Evolutionary conservation across 2,797 vertebrate species (phyloP).

Genomic region (Oryzias sinensis): DNA sequence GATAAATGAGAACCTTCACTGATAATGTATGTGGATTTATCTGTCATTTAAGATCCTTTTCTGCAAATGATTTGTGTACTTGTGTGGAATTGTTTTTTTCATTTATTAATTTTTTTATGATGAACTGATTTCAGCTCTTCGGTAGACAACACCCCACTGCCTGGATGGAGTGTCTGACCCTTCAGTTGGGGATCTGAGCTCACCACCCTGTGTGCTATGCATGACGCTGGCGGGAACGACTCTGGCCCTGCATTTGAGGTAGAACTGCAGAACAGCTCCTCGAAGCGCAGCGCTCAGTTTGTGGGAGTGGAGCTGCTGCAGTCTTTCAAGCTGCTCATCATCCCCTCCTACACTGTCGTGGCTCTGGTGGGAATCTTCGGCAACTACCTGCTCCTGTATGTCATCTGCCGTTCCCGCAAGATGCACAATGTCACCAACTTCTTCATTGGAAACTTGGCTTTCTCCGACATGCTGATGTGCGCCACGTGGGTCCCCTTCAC

Average conservation of each 20-base stretch:
- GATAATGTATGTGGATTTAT: no score
- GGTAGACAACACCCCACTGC: slow-evolving; percentile 21
- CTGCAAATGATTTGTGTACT: no score
- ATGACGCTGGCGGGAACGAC: slow-evolving; percentile 46
- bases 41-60: no score
- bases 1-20: no score
- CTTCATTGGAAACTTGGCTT: slow-evolving; percentile 89
- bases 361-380: slow-evolving; percentile 83
- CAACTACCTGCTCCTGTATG: slow-evolving; percentile 87
- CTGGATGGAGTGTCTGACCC: slow-evolving; percentile 72
- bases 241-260: slow-evolving; percentile 68
- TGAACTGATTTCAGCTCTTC: slow-evolving; percentile 10
- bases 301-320: slow-evolving; percentile 85
- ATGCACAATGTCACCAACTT: slow-evolving; percentile 93
- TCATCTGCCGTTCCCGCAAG: slow-evolving; percentile 87
- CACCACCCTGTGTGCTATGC: slow-evolving; percentile 31
- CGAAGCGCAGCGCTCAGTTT: slow-evolving; percentile 78
- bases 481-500: slow-evolving; percentile 88
- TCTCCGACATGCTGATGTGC: slow-evolving; percentile 91
- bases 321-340: slow-evolving; percentile 87
- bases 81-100: no score
- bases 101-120: no score
- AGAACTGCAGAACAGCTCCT: slow-evolving; percentile 69
- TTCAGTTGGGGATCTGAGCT: slow-evolving; percentile 62
- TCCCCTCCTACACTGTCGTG: slow-evolving; percentile 85